Conservation (phyloP, 2,888 invertebrate species). For the Oeneis ivallda region DNA sequence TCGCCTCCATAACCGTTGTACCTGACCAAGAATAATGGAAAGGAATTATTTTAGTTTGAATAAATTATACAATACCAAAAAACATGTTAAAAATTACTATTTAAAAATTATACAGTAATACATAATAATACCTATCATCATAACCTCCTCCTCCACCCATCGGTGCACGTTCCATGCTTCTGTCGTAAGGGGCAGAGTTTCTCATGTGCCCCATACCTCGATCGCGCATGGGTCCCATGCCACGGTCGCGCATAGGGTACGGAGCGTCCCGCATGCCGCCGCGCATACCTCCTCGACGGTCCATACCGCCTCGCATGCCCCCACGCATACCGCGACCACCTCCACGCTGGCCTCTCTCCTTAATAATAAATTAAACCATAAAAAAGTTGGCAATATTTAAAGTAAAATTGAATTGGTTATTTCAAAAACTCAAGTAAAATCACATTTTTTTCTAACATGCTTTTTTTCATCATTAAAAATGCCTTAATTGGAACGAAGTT, state of each 20-base stretch:
- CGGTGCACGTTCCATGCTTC: constrained; percentile 57
- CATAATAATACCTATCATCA: constrained; percentile 57
- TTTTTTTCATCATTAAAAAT: no score
- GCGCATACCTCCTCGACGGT: constrained; percentile 55
- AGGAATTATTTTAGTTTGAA: background rate
- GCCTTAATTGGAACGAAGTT: no score
- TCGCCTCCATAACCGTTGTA: constrained; percentile 73
- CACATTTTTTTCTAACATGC: no score
- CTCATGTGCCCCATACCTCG: constrained; percentile 30
- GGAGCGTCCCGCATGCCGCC: constrained; percentile 20
- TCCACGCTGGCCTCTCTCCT: constrained; percentile 83
- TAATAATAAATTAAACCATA: background rate
- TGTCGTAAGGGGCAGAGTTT: constrained; percentile 64
- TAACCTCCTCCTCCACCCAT: constrained; percentile 53
- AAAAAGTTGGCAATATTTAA: no score
- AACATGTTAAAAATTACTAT: no score
- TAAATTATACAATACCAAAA: no score
- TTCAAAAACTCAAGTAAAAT: no score
- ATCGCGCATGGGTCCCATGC: constrained; percentile 47
- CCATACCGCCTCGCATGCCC: constrained; percentile 67
- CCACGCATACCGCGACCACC: constrained; percentile 68
- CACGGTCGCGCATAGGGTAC: constrained; percentile 17
- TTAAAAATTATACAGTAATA: background rate
- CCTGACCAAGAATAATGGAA: background rate
- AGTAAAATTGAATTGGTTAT: no score